These are phyloP conservation scores for Pemphredon lugubris DNA, from an alignment of 2,888 invertebrate genomes.

Conservation along the genomic window DNA sequence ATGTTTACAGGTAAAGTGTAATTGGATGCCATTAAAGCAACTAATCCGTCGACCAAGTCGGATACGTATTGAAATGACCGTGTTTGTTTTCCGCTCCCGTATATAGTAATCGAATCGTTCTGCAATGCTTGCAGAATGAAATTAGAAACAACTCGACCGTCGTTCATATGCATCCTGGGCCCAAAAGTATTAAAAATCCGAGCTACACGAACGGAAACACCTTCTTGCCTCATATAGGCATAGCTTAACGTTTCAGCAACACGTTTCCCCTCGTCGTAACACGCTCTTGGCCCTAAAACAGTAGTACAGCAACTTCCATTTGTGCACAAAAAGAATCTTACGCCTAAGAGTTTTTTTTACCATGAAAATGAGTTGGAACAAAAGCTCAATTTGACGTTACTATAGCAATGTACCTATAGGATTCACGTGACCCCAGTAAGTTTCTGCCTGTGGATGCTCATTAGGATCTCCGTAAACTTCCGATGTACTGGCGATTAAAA, in stretches of 20 bases:
- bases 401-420: constrained; percentile 92
- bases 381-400: too few species aligned
- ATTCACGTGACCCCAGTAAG: constrained; percentile 99
- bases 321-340: neutral
- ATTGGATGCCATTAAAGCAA: constrained; percentile 96
- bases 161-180: constrained; percentile 99
- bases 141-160: constrained; percentile 99
- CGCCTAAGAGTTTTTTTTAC: too few species aligned
- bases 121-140: constrained; percentile 98
- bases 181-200: constrained; percentile 99
- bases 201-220: constrained; percentile 96
- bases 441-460: constrained; percentile 98
- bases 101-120: constrained; percentile 95
- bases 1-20: constrained; percentile 96
- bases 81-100: constrained; percentile 94
- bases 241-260: constrained; percentile 98
- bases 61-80: constrained; percentile 99
- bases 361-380: too few species aligned
- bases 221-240: constrained; percentile 98
- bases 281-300: constrained; percentile 91
- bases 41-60: constrained; percentile 97
- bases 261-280: constrained; percentile 99
- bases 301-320: neutral
- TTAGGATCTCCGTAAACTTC: constrained; percentile 99
- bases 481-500: constrained; percentile 98